A percentile compares a stretch with the other conserved stretches of the same genome.
Conservation (phyloP, 1,140 invertebrate species). For the Drosophila littoralis region DNA sequence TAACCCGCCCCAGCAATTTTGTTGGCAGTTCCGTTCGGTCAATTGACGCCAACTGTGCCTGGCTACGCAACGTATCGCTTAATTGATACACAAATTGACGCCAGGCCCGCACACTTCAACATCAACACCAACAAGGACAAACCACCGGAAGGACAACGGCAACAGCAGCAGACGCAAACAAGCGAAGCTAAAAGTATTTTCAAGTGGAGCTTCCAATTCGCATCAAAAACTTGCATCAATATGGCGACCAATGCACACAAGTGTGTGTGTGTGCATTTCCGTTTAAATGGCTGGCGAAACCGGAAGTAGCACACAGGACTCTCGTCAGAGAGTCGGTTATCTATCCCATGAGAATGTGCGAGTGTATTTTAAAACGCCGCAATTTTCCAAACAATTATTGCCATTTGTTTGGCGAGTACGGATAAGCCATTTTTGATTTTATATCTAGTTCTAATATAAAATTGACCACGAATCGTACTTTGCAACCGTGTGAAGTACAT, state of each 20-base stretch:
- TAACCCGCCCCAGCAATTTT: not conserved
- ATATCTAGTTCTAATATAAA: not conserved
- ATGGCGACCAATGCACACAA: conserved; percentile 54
- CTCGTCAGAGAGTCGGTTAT: no score
- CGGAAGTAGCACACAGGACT: no score
- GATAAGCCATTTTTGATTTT: not conserved
- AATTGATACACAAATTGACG: conserved; percentile 80
- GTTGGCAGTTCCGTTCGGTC: conserved; percentile 63
- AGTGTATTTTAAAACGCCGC: conserved; percentile 67
- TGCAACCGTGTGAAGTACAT: no score
- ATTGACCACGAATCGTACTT: not conserved
- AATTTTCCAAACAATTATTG: conserved; percentile 81
- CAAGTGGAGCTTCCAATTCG: conserved; percentile 47
- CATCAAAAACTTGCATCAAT: conserved; percentile 77
- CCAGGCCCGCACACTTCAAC: conserved; percentile 20
- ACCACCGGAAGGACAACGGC: no score
- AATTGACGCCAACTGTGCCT: conserved; percentile 72
- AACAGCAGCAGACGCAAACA: conserved; percentile 9
- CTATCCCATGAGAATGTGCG: conserved; percentile 3
- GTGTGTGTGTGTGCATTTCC: conserved; percentile 1
- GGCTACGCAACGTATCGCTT: conserved; percentile 75
- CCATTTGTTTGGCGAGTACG: conserved; percentile 63
- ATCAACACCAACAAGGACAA: conserved; percentile 8
- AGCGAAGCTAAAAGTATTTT: conserved; percentile 62
- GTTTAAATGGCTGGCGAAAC: conserved; percentile 27